Percentiles rank a stretch among this genome's conserved stretches.
These are phyloP conservation scores for Drosophila ercepeae DNA, from an alignment of 1,140 invertebrate species.

Conservation along the genomic window DNA sequence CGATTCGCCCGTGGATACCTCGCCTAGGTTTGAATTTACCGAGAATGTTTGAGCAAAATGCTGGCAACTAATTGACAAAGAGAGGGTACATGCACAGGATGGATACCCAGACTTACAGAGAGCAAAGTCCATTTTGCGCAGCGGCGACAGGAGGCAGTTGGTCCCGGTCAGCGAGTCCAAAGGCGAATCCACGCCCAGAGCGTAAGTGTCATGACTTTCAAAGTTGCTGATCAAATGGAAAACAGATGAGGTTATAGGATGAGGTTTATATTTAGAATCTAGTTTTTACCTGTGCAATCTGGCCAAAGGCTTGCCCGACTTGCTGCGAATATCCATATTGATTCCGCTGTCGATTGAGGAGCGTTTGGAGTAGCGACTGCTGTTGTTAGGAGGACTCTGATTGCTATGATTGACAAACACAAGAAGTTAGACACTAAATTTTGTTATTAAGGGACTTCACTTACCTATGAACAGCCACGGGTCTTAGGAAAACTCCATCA, in stretches of 20 bases:
- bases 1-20: constrained; percentile 86
- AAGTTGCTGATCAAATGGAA: constrained; percentile 54
- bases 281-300: constrained; percentile 85
- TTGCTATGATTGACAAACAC: constrained; percentile 43
- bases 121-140: constrained; percentile 88
- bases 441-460: neutral
- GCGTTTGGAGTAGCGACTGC: constrained; percentile 87
- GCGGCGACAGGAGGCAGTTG: constrained; percentile 74
- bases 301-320: constrained; percentile 67
- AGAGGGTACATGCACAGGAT: constrained; percentile 2
- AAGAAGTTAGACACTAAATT: no score
- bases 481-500: constrained; percentile 87
- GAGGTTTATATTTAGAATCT: neutral
- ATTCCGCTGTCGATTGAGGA: constrained; percentile 94
- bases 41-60: constrained; percentile 48
- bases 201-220: constrained; percentile 71
- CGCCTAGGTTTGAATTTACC: constrained; percentile 85
- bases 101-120: constrained; percentile 86
- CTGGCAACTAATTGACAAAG: constrained; percentile 3
- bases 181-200: constrained; percentile 83
- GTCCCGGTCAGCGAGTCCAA: constrained; percentile 71
- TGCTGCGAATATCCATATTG: constrained; percentile 86
- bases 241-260: neutral
- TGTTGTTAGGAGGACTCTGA: constrained; percentile 83
- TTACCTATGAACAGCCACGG: constrained; percentile 85